Base-by-base conservation (phyloP, 1,140 invertebrate species). In the Acyrthosiphon pisum region DNA sequence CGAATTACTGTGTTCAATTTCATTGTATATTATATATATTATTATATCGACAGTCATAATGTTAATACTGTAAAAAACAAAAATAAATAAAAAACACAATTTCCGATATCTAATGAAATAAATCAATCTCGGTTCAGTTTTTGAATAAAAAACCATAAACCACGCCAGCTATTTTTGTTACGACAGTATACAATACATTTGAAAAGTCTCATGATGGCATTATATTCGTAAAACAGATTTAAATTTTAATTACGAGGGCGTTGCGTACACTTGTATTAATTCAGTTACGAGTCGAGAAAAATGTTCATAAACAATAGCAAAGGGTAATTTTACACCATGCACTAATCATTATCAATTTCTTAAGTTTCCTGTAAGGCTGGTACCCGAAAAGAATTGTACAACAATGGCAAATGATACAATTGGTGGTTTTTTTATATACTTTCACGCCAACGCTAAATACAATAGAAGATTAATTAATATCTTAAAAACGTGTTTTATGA, bases 321-420 rank as follows among this genome's bases (percentile, higher is more conserved):
- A 86, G 84, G 84, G 84, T 86, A 86, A 46, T 86, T 86, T 46
- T 86, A 86, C 44, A 86, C 23, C 18, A 87, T 30, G 41, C 46
- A 46, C 46, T 46, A 50, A 87, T 87, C 86, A 48, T 87, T 48
- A 35, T 48, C 46, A 48, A 87, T 87, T 87, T 87, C 30, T 30
- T n/a, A 84, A 84, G 37, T 84, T 84, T 84, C 83, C 83, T 84
- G 83, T 26, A 41, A 87, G 46, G 20, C 30, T 48, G n/a, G 44
- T 48, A 86, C 23, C 26, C 14, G 6, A 20, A 48, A 30, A 35
- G 46, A 89, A 50, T 89, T 89, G 20, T 35, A 53, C 2, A n/a
- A 53, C 46, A 89, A 89, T 37, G 35, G 48, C 26, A 50, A 53
- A 37, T 89, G 87, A 53, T 89, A 53, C 46, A 50, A 53, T 53